phyloP scores from a whole-genome alignment of 2,113 vertebrate species.

The Neolamprologus brichardi region DNA sequence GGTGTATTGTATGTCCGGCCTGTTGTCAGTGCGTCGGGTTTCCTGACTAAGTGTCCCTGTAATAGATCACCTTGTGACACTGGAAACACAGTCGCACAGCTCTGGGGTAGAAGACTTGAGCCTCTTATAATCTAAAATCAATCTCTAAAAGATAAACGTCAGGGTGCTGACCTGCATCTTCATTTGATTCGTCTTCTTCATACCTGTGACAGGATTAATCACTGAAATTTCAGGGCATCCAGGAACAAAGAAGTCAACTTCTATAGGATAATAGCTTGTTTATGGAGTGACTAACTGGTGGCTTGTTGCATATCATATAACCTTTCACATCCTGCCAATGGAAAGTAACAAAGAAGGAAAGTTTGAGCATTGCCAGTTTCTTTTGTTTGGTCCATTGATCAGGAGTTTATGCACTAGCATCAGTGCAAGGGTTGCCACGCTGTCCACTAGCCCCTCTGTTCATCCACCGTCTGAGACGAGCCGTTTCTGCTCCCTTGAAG shows the following conservation, averaged over 20 bases:
- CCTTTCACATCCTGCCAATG: background rate
- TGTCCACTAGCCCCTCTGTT: background rate
- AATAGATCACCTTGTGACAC: constrained; percentile 40
- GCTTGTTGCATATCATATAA: background rate
- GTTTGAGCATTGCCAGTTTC: background rate
- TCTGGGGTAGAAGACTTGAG: background rate
- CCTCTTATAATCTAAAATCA: background rate
- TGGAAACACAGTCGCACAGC: background rate
- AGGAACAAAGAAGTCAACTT: background rate
- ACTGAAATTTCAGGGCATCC: background rate
- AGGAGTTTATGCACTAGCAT: background rate
- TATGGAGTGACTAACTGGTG: no score
- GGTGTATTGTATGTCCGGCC: constrained; percentile 4
- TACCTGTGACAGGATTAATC: background rate
- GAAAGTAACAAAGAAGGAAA: background rate
- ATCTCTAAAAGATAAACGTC: background rate
- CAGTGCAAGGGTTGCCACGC: background rate
- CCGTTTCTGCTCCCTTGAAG: background rate
- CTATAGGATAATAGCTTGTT: background rate
- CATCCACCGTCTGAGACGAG: background rate
- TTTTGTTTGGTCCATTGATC: background rate
- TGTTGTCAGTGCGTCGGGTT: constrained; percentile 28
- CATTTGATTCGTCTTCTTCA: background rate
- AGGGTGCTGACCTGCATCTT: background rate
- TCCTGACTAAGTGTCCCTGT: constrained; percentile 16